Evolutionary conservation across 2,888 invertebrate genomes (phyloP), one percentile per base, ranked within the genome.

Genomic region (Polia nebulosa): DNA sequence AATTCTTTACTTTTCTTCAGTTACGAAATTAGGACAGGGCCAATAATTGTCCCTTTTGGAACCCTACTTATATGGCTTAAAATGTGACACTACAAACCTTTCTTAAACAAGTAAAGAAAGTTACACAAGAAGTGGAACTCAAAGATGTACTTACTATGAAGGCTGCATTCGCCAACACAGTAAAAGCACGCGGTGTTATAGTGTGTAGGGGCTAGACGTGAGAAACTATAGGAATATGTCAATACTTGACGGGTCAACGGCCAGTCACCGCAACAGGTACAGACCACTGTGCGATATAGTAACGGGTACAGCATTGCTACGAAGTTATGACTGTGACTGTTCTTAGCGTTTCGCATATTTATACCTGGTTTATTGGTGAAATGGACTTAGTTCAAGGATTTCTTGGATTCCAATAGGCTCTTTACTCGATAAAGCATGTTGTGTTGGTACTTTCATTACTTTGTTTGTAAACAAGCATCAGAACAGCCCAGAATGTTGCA

Each of bases 141-240:
- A 61, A 58, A 78, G 77, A 85, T 80, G 81, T 79, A 81, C 67
- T 62, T 79, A 81, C 67, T 62, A 49, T 60, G 75, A 77, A 74
- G 81, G 81, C 81, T 82, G 76, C 76, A 80, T 85, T 83, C 78
- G 84, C 85, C 78, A 73, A 72, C 82, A 81, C 86, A 90, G 90
- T 90, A 89, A 91, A 89, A 87, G 88, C 90, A 89, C 87, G 85
- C 85, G 84, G 85, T 85, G 87, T 86, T 89, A 87, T 87, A 87
- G 75, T 77, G 83, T 82, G 86, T 89, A 88, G 89, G 88, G 81
- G 90, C 89, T 90, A 91, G 92, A 94, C 94, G 94, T 94, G 95
- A 94, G 95, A 94, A 95, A 94, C 93, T 94, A 93, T 94, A 94
- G 93, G 92, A 94, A 95, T 94, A 95, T 95, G 95, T 95, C 95